Percentiles rank a stretch among this genome's conserved stretches.
These are phyloP conservation scores for Drosophila setosimentum DNA, from an alignment of 2,888 invertebrate species.

Conservation along the genomic window DNA sequence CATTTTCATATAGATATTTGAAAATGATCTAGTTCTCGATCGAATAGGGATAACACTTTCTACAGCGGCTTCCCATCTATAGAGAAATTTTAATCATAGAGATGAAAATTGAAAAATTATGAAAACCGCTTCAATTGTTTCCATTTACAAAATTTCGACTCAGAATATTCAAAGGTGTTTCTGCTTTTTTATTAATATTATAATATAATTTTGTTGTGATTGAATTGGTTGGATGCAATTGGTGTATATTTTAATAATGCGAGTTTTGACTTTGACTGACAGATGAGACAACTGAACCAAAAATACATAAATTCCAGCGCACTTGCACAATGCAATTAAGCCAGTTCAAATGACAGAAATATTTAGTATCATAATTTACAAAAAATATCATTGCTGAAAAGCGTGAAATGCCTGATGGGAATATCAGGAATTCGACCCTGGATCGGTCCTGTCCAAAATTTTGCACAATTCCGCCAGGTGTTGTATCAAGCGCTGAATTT, in stretches of 20 bases:
- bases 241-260: background rate
- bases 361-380: background rate
- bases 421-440: background rate
- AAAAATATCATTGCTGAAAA: background rate
- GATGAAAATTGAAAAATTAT: background rate
- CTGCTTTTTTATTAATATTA: background rate
- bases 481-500: background rate
- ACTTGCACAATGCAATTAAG: background rate
- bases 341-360: background rate
- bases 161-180: too few species aligned
- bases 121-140: background rate
- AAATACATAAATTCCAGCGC: background rate
- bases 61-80: background rate
- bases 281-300: background rate
- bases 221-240: background rate
- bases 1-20: background rate
- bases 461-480: background rate
- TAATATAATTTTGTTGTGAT: background rate
- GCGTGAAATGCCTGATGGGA: background rate
- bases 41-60: background rate
- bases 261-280: background rate
- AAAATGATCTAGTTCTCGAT: background rate
- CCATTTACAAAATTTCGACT: background rate
- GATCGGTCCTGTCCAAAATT: background rate
- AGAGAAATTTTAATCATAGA: fast-evolving